These are phyloP conservation scores for Passer domesticus DNA, from an alignment of 2,113 vertebrate species.

Conservation along the genomic window DNA sequence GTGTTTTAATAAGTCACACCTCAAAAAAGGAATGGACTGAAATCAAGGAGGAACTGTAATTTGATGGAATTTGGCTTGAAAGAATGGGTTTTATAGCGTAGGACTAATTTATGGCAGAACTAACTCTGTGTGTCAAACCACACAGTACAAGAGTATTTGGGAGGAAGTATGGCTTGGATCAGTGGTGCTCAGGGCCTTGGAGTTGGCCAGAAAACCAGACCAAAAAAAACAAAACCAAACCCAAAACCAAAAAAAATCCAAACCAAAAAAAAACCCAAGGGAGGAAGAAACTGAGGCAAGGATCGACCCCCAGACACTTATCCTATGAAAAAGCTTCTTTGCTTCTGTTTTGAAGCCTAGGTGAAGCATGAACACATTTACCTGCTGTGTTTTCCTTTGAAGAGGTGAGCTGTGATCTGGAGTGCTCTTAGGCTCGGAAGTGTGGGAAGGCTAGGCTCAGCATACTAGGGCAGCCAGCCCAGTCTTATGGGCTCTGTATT, in stretches of 20 bases:
- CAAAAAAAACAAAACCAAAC: background rate
- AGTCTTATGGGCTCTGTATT: background rate
- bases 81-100: background rate
- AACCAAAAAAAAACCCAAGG: too few relatives aligned
- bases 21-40: background rate
- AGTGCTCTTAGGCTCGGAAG: background rate
- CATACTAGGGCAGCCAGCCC: background rate
- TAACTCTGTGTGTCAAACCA: background rate
- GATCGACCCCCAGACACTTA: background rate
- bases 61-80: background rate
- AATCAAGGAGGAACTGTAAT: background rate
- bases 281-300: background rate
- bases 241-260: too few relatives aligned
- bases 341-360: background rate
- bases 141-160: background rate
- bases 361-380: background rate
- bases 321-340: background rate
- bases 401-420: background rate
- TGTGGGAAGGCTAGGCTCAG: background rate
- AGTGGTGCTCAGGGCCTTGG: background rate
- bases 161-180: background rate
- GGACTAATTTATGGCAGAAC: background rate
- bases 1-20: background rate
- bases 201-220: background rate
- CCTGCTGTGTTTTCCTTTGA: background rate